Conservation (phyloP, 1,140 invertebrate genomes). For the Lucilia cuprina region DNA sequence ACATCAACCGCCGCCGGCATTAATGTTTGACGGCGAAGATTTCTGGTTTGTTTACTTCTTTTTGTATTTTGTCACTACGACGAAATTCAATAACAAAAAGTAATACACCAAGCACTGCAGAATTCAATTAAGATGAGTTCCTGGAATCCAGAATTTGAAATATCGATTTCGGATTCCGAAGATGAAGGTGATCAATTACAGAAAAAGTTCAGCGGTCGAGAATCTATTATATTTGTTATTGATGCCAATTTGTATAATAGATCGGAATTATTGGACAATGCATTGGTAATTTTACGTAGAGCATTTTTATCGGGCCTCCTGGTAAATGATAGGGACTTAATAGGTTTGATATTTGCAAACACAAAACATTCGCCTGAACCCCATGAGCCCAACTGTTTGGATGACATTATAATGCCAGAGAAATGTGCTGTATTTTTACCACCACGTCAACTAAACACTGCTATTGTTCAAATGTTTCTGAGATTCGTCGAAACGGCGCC, state of each 20-base stretch:
- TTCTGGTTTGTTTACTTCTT: no score
- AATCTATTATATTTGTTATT: slow-evolving; percentile 54
- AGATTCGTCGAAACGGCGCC: slow-evolving; percentile 49
- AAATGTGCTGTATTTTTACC: slow-evolving; percentile 59
- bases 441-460: slow-evolving; percentile 51
- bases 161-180: slow-evolving; percentile 49
- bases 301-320: slow-evolving; percentile 56
- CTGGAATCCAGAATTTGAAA: slow-evolving; percentile 52
- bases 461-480: slow-evolving; percentile 55
- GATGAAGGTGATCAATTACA: slow-evolving; percentile 50
- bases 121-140: slow-evolving; percentile 42
- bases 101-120: neutral
- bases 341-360: slow-evolving; percentile 56
- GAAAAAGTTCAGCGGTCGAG: slow-evolving; percentile 50
- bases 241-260: slow-evolving; percentile 46
- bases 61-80: no score
- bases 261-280: slow-evolving; percentile 45
- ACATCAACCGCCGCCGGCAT: no score
- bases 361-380: slow-evolving; percentile 53
- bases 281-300: slow-evolving; percentile 50
- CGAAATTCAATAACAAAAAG: no score
- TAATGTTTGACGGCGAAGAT: no score
- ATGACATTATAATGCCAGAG: slow-evolving; percentile 50
- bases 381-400: slow-evolving; percentile 46
- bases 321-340: slow-evolving; percentile 54